phyloP scores from a whole-genome alignment of 1,140 invertebrate species.

The Pristionchus pacificus region DNA sequence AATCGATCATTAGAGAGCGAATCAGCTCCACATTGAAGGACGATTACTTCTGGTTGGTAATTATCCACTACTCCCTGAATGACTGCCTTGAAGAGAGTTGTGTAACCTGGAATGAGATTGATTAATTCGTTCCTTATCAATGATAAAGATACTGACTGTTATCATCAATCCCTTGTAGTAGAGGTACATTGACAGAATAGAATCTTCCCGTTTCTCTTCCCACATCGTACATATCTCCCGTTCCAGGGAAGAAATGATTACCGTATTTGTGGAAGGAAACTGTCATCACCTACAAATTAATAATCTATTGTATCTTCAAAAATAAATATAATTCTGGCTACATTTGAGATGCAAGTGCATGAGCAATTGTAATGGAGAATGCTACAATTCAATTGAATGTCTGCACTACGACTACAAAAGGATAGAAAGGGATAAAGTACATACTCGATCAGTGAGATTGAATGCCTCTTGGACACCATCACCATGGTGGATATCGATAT shows the following conservation, averaged over 20 bases:
- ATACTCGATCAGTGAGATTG: constrained; percentile 82
- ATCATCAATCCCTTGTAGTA: constrained; percentile 95
- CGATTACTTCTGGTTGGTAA: constrained; percentile 91
- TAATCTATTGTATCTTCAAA: not conserved
- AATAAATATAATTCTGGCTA: too few relatives aligned
- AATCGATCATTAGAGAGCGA: constrained; percentile 88
- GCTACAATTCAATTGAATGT: too few relatives aligned
- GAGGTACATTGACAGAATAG: constrained; percentile 92
- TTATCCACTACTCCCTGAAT: constrained; percentile 88
- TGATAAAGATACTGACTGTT: constrained; percentile 64
- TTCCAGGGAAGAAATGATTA: constrained; percentile 95
- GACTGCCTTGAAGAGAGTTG: constrained; percentile 86
- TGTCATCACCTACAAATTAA: constrained; percentile 76
- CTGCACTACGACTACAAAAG: too few relatives aligned
- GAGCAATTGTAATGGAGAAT: too few relatives aligned
- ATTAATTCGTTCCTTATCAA: constrained; percentile 16
- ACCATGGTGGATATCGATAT: constrained; percentile 98
- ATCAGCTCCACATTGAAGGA: constrained; percentile 95
- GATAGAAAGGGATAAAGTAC: not conserved
- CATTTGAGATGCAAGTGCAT: too few relatives aligned
- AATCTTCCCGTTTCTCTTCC: constrained; percentile 85
- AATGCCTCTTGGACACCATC: constrained; percentile 99
- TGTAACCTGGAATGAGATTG: constrained; percentile 64
- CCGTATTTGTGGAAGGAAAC: constrained; percentile 99
- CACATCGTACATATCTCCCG: constrained; percentile 94